Percentiles rank a stretch among this genome's conserved stretches.
Conservation (phyloP, 37 sponge, comb jelly and placozoan genomes). For the Bolinopsis microptera region DNA sequence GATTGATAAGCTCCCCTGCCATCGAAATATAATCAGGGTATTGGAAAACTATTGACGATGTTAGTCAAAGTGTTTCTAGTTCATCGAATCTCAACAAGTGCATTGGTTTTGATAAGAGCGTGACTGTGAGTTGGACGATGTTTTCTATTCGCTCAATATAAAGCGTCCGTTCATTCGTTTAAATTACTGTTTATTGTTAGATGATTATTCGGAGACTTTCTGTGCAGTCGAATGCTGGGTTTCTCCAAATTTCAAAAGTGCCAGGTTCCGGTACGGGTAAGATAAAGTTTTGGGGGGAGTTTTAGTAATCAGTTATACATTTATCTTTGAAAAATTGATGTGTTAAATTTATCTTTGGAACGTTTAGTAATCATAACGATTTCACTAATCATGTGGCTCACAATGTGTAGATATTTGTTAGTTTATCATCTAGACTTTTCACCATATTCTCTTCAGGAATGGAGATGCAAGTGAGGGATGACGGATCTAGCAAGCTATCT, state of each 20-base stretch:
- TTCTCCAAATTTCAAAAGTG: not conserved
- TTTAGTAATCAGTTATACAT: too few species aligned
- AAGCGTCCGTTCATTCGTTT: too few species aligned
- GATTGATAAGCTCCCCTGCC: not conserved
- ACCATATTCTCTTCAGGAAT: not conserved
- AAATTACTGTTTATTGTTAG: not conserved
- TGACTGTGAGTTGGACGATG: too few species aligned
- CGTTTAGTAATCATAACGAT: too few species aligned
- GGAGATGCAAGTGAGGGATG: constrained; percentile 51
- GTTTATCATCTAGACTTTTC: too few species aligned
- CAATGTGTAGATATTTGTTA: too few species aligned
- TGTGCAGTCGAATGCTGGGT: not conserved
- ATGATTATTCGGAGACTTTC: not conserved
- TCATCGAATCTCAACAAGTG: not conserved
- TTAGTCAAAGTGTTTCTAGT: not conserved
- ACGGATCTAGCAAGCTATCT: not conserved
- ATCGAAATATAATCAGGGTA: not conserved
- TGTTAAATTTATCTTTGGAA: too few species aligned
- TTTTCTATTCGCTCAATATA: too few species aligned
- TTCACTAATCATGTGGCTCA: too few species aligned
- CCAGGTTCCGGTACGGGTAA: too few species aligned
- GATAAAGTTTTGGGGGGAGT: too few species aligned
- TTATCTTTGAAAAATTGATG: too few species aligned
- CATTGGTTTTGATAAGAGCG: not conserved
- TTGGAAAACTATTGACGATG: not conserved